Evolutionary conservation across 1,140 invertebrate species (phyloP), one percentile per base, ranked within the genome.

Genomic region (Pectinophora gossypiella): DNA sequence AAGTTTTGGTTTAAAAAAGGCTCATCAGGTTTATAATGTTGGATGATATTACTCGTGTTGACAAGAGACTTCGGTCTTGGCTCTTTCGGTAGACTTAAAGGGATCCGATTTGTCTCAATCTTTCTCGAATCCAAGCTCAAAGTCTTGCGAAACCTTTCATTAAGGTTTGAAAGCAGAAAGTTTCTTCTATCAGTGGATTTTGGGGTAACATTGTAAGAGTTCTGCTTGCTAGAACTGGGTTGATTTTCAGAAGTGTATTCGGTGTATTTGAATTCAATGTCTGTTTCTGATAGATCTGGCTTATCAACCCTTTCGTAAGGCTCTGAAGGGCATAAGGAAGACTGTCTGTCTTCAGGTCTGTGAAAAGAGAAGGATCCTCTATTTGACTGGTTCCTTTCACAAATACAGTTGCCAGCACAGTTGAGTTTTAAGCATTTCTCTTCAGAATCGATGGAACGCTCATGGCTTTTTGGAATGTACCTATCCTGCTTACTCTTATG

Each of bases 131-230:
- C 87, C 15, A 88, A 75, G 48, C 87, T 88, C 9, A 89, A 64
- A 7, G 87, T 88, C 66, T 88, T 88, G 3, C 86, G 73, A 54
- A 89, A 88, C 48, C 87, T 70, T 48, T 89, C 86, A 58, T 89
- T 89, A 12, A 89, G 57, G 52, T 88, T 86, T 0, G 85, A 61
- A 3, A 89, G 69, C n/a, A 88, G 57, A 44, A 84, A 79, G 52
- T 77, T 72, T 42, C 76, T 69, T 43, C 76, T 48, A 51, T 88
- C 84, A 22, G 76, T 75, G 3, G 76, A 86, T 60, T 85, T 85
- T 19, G 86, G 79, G 0, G 82, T 81, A 19, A 87, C 72, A 51
- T 76, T 84, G 52, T 87, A 87, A 3, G 75, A 82, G 52, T 72
- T 72, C 42, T 84, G 80, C 48, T 87, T 87, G 53, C 81, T 85